Percentiles rank a stretch among this genome's conserved stretches.
Evolutionary conservation across 2,888 invertebrate species (phyloP).

Genomic region (Phania funesta): DNA sequence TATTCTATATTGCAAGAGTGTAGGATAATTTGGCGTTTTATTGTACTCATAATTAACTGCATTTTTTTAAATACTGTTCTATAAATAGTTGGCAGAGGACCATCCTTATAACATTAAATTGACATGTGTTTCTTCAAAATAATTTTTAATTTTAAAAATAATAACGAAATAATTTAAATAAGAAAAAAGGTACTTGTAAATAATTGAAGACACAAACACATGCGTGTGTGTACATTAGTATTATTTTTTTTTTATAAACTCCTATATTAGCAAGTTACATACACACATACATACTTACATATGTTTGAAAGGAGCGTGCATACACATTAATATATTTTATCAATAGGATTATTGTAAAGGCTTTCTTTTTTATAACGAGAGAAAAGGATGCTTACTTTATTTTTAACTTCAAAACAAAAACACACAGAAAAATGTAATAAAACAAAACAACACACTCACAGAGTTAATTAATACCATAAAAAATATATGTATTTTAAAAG

Average conservation of each 20-base stretch:
- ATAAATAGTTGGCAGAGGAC: neutral
- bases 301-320: neutral
- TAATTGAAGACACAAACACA: neutral
- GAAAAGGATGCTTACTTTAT: neutral
- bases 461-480: constrained; percentile 20
- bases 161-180: neutral
- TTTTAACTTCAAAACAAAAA: constrained; percentile 45
- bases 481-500: constrained; percentile 49
- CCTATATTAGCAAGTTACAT: neutral
- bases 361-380: neutral
- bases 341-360: neutral
- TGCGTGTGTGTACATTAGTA: neutral
- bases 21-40: neutral
- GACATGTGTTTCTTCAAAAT: neutral
- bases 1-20: too few relatives aligned
- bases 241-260: neutral
- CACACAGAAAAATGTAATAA: neutral
- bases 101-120: neutral
- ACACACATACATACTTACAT: too few relatives aligned
- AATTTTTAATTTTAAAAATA: neutral
- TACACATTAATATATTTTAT: neutral
- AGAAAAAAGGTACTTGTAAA: neutral
- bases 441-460: constrained; percentile 7
- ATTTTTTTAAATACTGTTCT: neutral
- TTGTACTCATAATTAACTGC: neutral